Evolutionary conservation across 2,113 vertebrate genomes (phyloP), one percentile per base, ranked within the genome.

Genomic region (Myotis brandtii): DNA sequence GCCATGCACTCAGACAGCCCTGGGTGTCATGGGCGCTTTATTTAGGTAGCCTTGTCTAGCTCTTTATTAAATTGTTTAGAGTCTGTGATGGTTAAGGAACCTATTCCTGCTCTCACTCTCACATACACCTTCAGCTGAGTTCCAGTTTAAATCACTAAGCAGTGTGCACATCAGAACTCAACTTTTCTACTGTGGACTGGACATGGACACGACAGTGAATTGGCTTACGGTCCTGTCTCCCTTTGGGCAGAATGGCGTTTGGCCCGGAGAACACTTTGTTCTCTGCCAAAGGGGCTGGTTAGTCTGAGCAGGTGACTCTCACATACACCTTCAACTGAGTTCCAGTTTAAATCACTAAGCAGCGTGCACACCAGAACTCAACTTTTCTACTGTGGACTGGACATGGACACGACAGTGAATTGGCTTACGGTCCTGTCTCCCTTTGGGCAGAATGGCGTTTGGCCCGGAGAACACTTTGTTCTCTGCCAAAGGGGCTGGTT

Each of bases 241-340:
- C 52, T 43, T 32, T 70, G 50, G 73, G 86, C 32, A 48, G 86
- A 89, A 25, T 43, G 56, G 30, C 54, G 88, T 84, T 67, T 46
- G 75, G 81, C 66, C 1, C 9, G 37, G 89, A 62, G 48, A 95
- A 76, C 27, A 64, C n/a, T 56, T 64, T 67, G 64, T 56, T 75
- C 17, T 73, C 86, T 80, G 48, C 66, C 14, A 30, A 20, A 77
- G 75, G 23, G 66, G 8, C 32, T 18, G 59, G 27, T 37, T 76
- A 25, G 30, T n/a, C 32, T 34, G 21, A 40, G 13, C 43, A 56
- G 40, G 56, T 27, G 37, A 6, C 13, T 34, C 59, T 85, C 48
- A 66, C 17, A 25, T 8, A 6, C 13, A 21, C 40, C n/a, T 16
- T 79, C 66, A 20, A 9, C 32, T 2, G 50, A 54, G 50, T 34